Base-by-base conservation (phyloP, 2,113 vertebrate genomes). In the Aptenodytes forsteri region DNA sequence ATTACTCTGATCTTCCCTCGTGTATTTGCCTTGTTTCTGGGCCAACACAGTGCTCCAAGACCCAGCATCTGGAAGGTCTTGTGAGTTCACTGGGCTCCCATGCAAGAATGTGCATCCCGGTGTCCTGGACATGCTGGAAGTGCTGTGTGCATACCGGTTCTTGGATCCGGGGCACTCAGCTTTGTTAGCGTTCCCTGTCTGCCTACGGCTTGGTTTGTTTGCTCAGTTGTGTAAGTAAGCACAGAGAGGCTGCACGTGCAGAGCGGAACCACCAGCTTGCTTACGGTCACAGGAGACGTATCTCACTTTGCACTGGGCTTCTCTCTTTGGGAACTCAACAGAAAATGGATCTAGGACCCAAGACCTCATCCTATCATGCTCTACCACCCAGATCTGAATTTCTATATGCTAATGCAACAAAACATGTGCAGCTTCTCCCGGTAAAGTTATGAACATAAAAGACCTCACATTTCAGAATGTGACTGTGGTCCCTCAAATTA, bases 11-110 rank as follows among this genome's bases (percentile, higher is more conserved):
- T 79, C 70, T 85, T 83, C 54, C 61, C 73, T 76, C 3, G 1
- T 83, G 62, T 91, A 69, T 93, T 90, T 83, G 54, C 21, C 56
- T 94, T 96, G 78, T 85, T 87, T 87, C 82, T 79, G 54, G 29
- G 93, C 66, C 81, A 96, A 80, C 49, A 13, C 13, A 83, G 58
- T 27, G 36, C 61, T 96, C 56, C 70, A 70, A 79, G 75, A 46
- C n/a, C 22, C 62, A 90, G 84, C 81, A 93, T 96, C 84, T 95
- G 87, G 75, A 93, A 97, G 91, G 89, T 93, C 93, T 54, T 65
- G 17, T 54, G 78, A 95, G 91, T 89, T 96, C 83, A 94, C 66
- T 70, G 93, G 84, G 66, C 96, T 96, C 91, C 70, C 89, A 91
- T 87, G 77, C 81, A 96, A 89, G 87, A 96, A 96, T 84, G 83